phyloP scores from a whole-genome alignment of 2,888 invertebrate genomes.

The Drosophila parthenogenetica region DNA sequence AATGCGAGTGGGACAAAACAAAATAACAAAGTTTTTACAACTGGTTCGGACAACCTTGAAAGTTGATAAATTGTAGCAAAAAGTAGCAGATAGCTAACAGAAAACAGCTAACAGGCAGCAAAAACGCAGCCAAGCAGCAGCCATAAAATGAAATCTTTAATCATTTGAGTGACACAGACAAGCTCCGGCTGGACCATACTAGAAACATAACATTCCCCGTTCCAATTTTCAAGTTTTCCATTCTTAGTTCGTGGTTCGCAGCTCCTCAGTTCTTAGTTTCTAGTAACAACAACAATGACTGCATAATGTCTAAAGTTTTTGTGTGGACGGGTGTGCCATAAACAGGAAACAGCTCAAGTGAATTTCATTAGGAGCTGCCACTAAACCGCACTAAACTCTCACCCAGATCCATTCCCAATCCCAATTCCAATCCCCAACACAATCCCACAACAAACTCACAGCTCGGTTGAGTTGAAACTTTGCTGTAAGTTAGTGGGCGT shows the following conservation, averaged over 20 bases:
- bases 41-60: conserved; percentile 68
- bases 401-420: conserved; percentile 11
- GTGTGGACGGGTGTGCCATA: conserved; percentile 59
- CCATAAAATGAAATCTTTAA: conserved; percentile 79
- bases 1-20: conserved; percentile 51
- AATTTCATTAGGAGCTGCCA: conserved; percentile 71
- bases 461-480: conserved; percentile 5
- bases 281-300: conserved; percentile 31
- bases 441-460: conserved; percentile 3
- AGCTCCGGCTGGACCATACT: conserved; percentile 35
- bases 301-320: conserved; percentile 69
- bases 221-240: conserved; percentile 21
- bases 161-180: conserved; percentile 78
- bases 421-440: background rate
- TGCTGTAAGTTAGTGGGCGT: conserved; percentile 5
- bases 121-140: conserved; percentile 51
- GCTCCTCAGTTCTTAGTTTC: conserved; percentile 3
- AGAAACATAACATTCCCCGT: conserved; percentile 14
- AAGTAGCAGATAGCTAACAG: conserved; percentile 52
- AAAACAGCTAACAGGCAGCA: conserved; percentile 11
- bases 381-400: conserved; percentile 55
- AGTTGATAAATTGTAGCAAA: conserved; percentile 78
- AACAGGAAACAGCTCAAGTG: conserved; percentile 65
- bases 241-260: conserved; percentile 6
- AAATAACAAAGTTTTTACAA: conserved; percentile 74